A percentile compares a stretch with the other conserved stretches of the same genome.
phyloP scores from a whole-genome alignment of 1,140 invertebrate species.

The Brachionus plicatilis region DNA sequence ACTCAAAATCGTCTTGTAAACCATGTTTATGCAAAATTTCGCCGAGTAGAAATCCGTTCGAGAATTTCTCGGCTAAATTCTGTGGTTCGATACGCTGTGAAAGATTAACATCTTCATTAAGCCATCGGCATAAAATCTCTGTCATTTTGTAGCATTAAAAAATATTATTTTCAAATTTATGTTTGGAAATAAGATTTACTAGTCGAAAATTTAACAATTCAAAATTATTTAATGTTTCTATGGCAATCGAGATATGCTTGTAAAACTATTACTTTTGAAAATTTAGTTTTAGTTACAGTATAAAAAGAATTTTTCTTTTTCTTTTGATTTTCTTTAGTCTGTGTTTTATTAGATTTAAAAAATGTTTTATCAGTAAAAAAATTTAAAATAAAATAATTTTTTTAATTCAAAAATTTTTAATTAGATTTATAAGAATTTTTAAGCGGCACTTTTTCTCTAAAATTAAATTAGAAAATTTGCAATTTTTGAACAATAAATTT shows the following conservation, averaged over 20 bases:
- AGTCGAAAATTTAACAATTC: background rate
- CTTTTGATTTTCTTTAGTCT: background rate
- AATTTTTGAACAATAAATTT: no score
- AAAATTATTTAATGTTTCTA: constrained; percentile 23
- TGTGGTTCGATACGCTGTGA: constrained; percentile 49
- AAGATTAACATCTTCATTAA: constrained; percentile 52
- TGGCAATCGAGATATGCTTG: background rate
- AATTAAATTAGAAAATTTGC: no score
- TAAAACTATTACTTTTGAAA: background rate
- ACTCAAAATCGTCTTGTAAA: constrained; percentile 56
- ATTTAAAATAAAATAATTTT: background rate
- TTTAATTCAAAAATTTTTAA: background rate
- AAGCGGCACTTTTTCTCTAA: background rate
- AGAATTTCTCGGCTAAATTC: constrained; percentile 46
- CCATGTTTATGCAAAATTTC: constrained; percentile 55
- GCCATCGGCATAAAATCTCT: constrained; percentile 53
- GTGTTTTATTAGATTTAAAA: background rate
- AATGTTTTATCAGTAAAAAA: background rate
- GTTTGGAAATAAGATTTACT: background rate
- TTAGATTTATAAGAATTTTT: background rate
- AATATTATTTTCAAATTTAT: constrained; percentile 2
- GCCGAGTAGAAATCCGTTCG: constrained; percentile 54
- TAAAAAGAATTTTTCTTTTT: background rate
- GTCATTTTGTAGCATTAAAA: constrained; percentile 46
- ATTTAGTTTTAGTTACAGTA: background rate